phyloP scores from a whole-genome alignment of 1,140 invertebrate genomes.

The Onthophagus taurus region DNA sequence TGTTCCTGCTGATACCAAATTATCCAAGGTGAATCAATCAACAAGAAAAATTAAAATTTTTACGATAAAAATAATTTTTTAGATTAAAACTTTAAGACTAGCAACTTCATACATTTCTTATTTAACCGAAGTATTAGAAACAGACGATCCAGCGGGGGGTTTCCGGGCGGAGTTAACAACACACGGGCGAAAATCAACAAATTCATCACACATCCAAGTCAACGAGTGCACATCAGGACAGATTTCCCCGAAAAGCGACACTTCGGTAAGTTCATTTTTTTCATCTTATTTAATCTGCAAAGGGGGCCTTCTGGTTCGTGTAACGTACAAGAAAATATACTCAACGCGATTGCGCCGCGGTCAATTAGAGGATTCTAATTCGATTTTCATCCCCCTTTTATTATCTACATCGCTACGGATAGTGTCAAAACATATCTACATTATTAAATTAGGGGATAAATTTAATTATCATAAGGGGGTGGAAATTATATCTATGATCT shows the following conservation, averaged over 20 bases:
- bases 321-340: no score
- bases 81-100: conserved; percentile 84
- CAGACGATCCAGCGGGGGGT: conserved; percentile 60
- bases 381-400: no score
- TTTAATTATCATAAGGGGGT: no score
- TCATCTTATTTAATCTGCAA: not conserved
- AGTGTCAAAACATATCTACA: no score
- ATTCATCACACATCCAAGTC: conserved; percentile 20
- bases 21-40: conserved; percentile 58
- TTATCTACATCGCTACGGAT: no score
- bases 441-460: no score
- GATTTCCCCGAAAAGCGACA: conserved; percentile 27
- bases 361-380: no score
- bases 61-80: conserved; percentile 8
- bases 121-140: conserved; percentile 69
- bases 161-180: conserved; percentile 61
- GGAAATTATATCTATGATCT: no score
- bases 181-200: conserved; percentile 27
- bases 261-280: conserved; percentile 24
- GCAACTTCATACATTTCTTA: conserved; percentile 90
- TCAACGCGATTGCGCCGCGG: no score
- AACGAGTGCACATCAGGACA: conserved; percentile 22
- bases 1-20: conserved; percentile 88
- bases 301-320: conserved; percentile 6
- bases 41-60: not conserved